These are phyloP conservation scores for Acanthosepion pharaonis DNA, from an alignment of 2,888 invertebrate species.

Conservation along the genomic window DNA sequence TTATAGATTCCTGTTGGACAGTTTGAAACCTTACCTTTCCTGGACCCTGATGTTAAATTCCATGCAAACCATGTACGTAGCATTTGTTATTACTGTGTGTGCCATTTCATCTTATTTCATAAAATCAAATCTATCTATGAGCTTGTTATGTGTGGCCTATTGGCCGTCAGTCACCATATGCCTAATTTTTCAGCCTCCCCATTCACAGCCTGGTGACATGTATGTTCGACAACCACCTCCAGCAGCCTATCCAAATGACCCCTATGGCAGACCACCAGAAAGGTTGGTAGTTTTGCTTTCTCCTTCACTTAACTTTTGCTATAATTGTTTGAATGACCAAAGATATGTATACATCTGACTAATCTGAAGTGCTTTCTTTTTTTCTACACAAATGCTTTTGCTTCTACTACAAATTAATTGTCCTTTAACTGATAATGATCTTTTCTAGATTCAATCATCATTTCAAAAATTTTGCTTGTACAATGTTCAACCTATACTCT, in stretches of 20 bases:
- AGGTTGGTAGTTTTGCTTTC: constrained; percentile 55
- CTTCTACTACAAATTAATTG: too few species aligned
- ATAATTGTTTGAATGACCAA: too few species aligned
- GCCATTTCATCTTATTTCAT: neutral
- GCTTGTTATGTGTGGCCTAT: neutral
- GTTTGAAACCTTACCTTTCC: constrained; percentile 34
- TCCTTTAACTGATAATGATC: too few species aligned
- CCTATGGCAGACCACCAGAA: constrained; percentile 61
- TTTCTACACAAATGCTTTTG: too few species aligned
- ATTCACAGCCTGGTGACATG: constrained; percentile 76
- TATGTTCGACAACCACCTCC: constrained; percentile 67
- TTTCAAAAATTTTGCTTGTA: too few species aligned
- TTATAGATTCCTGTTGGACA: constrained; percentile 43
- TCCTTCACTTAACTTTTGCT: neutral
- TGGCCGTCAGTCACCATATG: constrained; percentile 5
- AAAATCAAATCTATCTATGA: neutral
- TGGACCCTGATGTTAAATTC: constrained; percentile 43
- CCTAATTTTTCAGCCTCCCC: constrained; percentile 50
- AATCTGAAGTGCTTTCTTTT: too few species aligned
- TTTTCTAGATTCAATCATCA: too few species aligned
- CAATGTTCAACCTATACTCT: too few species aligned
- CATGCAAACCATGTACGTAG: constrained; percentile 37
- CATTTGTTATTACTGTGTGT: neutral
- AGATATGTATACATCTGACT: too few species aligned
- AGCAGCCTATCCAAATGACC: constrained; percentile 67